Evolutionary conservation across 2,888 invertebrate species (phyloP), one percentile per base, ranked within the genome.

Genomic region (Drosophila bunnanda): DNA sequence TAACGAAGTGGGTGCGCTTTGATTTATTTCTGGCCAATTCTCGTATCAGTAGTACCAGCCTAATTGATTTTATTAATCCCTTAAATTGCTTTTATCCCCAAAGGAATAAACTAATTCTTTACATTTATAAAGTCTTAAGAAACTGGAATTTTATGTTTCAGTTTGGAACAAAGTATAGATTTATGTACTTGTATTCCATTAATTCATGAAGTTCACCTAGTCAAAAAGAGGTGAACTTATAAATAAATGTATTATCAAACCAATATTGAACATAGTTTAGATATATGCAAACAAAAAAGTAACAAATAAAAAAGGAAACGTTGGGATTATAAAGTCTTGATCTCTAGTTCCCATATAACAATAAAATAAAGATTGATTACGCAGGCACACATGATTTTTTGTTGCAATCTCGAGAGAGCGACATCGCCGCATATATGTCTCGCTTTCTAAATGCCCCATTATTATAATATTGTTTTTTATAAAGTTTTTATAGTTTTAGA

Each of bases 1-100:
- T 56, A 25, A 41, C 12, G 7, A 38, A 52, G 25, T 38, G 38
- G 20, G 13, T 15, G 3, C 30, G 17, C 39, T 59, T 30, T 57
- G 57, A 41, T 60, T 57, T 60, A 58, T 36, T 38, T 17, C 17
- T 22, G 28, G 22, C n/a, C n/a, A 28, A 30, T 56, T 39, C 8
- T 9, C 15, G 9, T n/a, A 15, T 34, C 10, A 28, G 7, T 8
- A 4, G 13, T 34, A n/a, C 0, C 13, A 34, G n/a, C 9, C 6
- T 59, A 39, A 57, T 39, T 59, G 58, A 57, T 59, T 32, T 10
- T 56, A 15, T 12, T 55, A 20, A 8, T 38, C 20, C 2, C 4
- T 5, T 20, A 20, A 1, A 4, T 12, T 17, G 17, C 2, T 17
- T 17, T 1, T 7, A 17, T 4, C 12, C 7, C 41, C 12, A 12